phyloP scores from a whole-genome alignment of 1,140 invertebrate genomes.

The Pararge aegeria region DNA sequence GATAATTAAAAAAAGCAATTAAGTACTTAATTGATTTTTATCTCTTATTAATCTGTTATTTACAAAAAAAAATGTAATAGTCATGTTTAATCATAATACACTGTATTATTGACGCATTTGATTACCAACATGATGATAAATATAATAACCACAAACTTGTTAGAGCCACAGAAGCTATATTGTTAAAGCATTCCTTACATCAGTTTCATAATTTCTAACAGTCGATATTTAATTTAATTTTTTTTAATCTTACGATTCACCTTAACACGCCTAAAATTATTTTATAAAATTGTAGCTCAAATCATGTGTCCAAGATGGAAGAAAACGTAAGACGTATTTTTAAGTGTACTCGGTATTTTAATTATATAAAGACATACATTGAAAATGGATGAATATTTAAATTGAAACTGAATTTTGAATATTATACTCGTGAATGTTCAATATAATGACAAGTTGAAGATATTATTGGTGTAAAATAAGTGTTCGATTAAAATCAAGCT shows the following conservation, averaged over 20 bases:
- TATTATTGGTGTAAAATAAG: slow-evolving; percentile 8
- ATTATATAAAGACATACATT: slow-evolving; percentile 62
- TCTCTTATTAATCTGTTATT: too few species aligned
- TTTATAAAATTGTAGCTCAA: slow-evolving; percentile 60
- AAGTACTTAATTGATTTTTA: too few species aligned
- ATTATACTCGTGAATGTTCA: slow-evolving; percentile 59
- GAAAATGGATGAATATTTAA: slow-evolving; percentile 42
- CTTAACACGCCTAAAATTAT: slow-evolving; percentile 3
- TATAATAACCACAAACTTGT: too few species aligned
- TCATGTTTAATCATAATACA: too few species aligned
- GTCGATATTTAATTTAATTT: too few species aligned
- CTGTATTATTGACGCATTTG: too few species aligned
- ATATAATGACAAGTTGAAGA: slow-evolving; percentile 47
- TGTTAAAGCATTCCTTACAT: too few species aligned
- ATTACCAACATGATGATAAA: too few species aligned
- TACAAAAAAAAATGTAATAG: too few species aligned
- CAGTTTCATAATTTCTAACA: too few species aligned
- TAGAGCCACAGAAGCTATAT: too few species aligned
- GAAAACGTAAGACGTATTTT: slow-evolving; percentile 47
- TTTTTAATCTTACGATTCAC: neutral
- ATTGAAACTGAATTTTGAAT: neutral
- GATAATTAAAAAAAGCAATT: too few species aligned
- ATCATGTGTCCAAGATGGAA: slow-evolving; percentile 59
- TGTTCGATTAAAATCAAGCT: neutral
- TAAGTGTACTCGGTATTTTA: slow-evolving; percentile 41